These are phyloP conservation scores for Anastatus disparis DNA, from an alignment of 1,140 invertebrate genomes.

Conservation along the genomic window DNA sequence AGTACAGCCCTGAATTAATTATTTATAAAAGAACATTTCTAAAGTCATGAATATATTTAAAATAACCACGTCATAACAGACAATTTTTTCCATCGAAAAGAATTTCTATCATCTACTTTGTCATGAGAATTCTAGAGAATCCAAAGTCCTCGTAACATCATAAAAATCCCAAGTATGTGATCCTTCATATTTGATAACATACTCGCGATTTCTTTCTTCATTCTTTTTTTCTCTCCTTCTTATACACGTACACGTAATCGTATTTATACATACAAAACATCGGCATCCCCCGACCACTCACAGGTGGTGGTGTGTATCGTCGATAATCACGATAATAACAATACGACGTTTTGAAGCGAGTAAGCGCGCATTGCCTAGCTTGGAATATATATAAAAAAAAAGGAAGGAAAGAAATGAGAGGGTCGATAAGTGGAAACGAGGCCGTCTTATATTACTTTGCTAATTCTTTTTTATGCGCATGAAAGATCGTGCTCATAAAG, in stretches of 20 bases:
- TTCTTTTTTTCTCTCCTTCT: background rate
- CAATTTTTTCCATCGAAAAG: no score
- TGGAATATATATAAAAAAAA: no score
- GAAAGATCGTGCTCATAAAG: conserved; percentile 35
- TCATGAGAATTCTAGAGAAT: conserved; percentile 10
- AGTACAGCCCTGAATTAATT: no score
- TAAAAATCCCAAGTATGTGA: conserved; percentile 7
- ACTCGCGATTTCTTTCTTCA: conserved; percentile 23
- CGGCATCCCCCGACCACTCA: background rate
- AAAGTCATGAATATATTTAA: no score
- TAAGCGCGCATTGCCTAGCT: background rate
- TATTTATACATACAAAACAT: background rate
- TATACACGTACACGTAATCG: background rate
- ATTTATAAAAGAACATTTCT: no score
- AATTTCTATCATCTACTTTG: background rate
- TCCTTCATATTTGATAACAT: background rate
- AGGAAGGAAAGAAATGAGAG: background rate
- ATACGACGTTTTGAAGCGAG: conserved; percentile 22
- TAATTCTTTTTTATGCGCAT: conserved; percentile 38
- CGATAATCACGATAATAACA: conserved; percentile 40
- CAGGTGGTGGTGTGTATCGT: conserved; percentile 18
- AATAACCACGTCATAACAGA: no score
- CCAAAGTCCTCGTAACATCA: background rate
- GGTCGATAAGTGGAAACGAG: conserved; percentile 40
- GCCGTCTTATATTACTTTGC: conserved; percentile 38